Percentiles rank a stretch among this genome's conserved stretches.
Conservation (phyloP, 2,113 vertebrate species). For the Edolisoma coerulescens region DNA sequence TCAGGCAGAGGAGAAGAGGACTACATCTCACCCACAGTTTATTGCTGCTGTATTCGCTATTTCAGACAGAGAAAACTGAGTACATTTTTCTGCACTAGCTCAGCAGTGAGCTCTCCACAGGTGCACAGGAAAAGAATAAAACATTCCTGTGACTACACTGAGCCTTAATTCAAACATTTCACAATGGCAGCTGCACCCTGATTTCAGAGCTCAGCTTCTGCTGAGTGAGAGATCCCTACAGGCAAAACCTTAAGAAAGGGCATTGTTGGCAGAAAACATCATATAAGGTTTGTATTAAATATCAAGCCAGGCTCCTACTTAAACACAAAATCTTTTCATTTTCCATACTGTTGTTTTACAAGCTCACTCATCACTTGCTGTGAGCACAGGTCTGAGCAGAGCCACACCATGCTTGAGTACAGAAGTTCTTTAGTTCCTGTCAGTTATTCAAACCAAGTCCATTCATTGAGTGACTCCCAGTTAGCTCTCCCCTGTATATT, state of each 20-base stretch:
- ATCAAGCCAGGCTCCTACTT: background rate
- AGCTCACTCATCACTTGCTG: background rate
- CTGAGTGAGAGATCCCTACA: background rate
- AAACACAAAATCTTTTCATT: background rate
- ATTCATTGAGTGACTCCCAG: background rate
- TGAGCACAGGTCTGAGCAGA: background rate
- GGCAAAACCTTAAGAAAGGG: background rate
- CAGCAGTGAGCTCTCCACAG: background rate
- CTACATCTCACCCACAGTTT: background rate
- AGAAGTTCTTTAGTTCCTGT: background rate
- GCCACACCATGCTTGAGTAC: background rate
- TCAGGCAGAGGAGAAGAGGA: background rate
- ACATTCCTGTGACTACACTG: background rate
- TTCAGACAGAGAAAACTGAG: background rate
- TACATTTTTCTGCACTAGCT: background rate
- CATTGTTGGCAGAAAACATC: background rate
- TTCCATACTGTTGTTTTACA: background rate
- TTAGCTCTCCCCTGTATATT: background rate
- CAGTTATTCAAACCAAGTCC: background rate
- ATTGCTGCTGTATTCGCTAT: background rate
- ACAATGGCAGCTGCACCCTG: background rate
- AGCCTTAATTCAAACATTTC: background rate
- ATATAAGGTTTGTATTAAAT: background rate
- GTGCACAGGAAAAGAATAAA: background rate
- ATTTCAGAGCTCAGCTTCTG: background rate